These are phyloP conservation scores for Phenganax subtilis DNA, from an alignment of 92 coral and sea anemone species.

Conservation along the genomic window DNA sequence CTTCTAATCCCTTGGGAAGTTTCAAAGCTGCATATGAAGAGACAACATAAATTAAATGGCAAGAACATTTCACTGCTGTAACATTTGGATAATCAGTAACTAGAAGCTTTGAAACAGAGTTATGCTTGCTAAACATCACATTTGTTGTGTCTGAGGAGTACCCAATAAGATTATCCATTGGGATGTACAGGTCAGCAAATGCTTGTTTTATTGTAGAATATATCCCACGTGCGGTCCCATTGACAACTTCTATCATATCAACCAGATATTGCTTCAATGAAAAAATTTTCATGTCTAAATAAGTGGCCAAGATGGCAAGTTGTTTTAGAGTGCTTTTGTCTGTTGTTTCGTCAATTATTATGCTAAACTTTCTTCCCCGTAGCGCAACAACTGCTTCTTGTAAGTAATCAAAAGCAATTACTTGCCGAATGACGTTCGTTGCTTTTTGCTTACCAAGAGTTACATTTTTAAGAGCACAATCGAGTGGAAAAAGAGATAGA, in stretches of 20 bases:
- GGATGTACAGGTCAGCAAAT: neutral
- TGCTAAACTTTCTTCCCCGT: neutral
- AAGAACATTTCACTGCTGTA: neutral
- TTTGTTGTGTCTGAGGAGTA: neutral
- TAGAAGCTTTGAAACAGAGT: neutral
- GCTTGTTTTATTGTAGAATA: neutral
- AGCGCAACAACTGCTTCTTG: neutral
- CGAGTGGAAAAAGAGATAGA: conserved; percentile 14
- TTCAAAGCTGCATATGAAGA: neutral
- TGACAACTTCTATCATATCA: too few species aligned
- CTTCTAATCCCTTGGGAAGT: neutral
- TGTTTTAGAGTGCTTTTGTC: too few species aligned
- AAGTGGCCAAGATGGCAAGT: too few species aligned
- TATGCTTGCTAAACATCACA: too few species aligned
- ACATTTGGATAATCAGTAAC: neutral
- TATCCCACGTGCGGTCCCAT: neutral
- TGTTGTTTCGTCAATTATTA: too few species aligned
- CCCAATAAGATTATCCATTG: neutral
- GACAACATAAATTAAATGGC: neutral
- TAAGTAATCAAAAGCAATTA: neutral
- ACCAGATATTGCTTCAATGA: too few species aligned
- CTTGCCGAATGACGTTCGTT: conserved; percentile 17
- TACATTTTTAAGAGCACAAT: conserved; percentile 2
- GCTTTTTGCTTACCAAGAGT: neutral
- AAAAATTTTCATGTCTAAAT: too few species aligned